phyloP scores from a whole-genome alignment of 1,140 invertebrate genomes.

The Cydia strobilella region DNA sequence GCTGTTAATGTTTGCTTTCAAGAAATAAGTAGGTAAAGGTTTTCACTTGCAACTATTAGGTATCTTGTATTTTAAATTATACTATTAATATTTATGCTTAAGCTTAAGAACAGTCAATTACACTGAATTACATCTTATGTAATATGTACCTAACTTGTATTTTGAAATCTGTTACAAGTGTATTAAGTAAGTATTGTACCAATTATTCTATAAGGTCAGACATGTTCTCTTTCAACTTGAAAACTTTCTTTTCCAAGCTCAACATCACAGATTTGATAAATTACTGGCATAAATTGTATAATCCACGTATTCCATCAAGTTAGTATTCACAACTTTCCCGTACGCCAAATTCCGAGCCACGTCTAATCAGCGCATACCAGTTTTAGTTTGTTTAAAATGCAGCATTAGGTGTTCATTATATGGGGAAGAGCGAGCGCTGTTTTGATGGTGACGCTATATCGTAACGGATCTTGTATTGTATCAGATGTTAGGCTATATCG shows the following conservation, averaged over 20 bases:
- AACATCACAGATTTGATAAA: slow-evolving; percentile 15
- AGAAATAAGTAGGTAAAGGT: too few relatives aligned
- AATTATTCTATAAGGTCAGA: neutral
- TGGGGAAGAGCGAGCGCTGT: neutral
- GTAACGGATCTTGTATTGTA: too few relatives aligned
- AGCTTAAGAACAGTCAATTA: too few relatives aligned
- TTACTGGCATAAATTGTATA: slow-evolving; percentile 28
- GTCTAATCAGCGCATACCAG: slow-evolving; percentile 9
- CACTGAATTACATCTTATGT: neutral
- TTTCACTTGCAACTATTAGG: too few relatives aligned
- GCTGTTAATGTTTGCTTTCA: too few relatives aligned
- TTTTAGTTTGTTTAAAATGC: slow-evolving; percentile 11
- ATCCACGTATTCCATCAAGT: slow-evolving; percentile 24
- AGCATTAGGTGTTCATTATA: neutral
- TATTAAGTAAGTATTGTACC: neutral
- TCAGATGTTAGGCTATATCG: too few relatives aligned
- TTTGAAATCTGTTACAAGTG: neutral
- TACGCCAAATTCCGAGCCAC: neutral
- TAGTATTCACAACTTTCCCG: slow-evolving; percentile 17
- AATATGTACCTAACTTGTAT: neutral
- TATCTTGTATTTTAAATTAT: too few relatives aligned
- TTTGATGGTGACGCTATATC: neutral
- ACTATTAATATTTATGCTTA: too few relatives aligned
- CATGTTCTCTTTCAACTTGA: neutral
- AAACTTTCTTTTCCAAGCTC: slow-evolving; percentile 24